Evolutionary conservation across 2,888 invertebrate species (phyloP).

Genomic region (Catocala sponsa): DNA sequence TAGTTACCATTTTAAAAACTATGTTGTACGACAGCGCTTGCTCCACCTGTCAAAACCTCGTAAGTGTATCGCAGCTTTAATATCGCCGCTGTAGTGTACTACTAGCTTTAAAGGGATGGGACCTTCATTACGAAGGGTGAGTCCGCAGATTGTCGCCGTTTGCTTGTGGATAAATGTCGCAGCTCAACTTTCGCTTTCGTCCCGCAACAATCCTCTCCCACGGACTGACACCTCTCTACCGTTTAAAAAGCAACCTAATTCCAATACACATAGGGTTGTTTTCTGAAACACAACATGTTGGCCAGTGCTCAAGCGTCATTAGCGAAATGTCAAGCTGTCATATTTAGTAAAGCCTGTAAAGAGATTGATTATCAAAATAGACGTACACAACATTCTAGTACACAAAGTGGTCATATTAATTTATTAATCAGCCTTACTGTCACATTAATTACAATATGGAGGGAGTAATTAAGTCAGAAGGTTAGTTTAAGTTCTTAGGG

Average conservation of each 20-base stretch:
- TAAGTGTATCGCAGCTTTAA: background rate
- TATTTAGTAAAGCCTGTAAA: slow-evolving; percentile 53
- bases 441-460: background rate
- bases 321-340: slow-evolving; percentile 66
- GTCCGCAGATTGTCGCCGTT: slow-evolving; percentile 52
- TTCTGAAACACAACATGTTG: slow-evolving; percentile 15
- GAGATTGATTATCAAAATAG: slow-evolving; percentile 59
- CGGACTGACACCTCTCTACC: background rate
- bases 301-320: slow-evolving; percentile 53
- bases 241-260: slow-evolving; percentile 35
- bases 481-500: too few species aligned
- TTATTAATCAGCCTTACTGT: slow-evolving; percentile 1
- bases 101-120: slow-evolving; percentile 8
- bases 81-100: background rate
- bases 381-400: slow-evolving; percentile 33
- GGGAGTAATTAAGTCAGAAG: too few species aligned
- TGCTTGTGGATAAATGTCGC: slow-evolving; percentile 42
- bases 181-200: slow-evolving; percentile 42
- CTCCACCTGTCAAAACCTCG: too few species aligned
- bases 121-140: slow-evolving; percentile 44
- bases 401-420: background rate
- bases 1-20: too few species aligned
- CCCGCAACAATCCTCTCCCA: slow-evolving; percentile 1
- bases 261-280: slow-evolving; percentile 22
- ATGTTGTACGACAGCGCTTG: too few species aligned